These are phyloP conservation scores for Venturia canescens DNA, from an alignment of 1,140 invertebrate species.

Conservation along the genomic window DNA sequence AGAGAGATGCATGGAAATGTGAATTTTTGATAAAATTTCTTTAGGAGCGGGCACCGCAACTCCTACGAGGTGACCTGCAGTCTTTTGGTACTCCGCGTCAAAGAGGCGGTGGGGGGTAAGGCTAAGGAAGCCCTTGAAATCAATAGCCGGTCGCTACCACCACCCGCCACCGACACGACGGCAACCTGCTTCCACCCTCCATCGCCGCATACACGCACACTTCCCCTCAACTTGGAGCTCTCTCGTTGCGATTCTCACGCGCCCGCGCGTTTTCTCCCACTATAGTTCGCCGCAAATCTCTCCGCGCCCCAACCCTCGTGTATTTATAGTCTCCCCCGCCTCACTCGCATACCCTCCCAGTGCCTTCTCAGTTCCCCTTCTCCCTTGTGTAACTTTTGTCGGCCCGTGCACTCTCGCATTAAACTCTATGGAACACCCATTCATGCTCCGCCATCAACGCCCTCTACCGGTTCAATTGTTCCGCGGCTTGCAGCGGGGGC, in stretches of 20 bases:
- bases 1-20: neutral
- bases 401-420: no score
- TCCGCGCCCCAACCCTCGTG: no score
- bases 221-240: slow-evolving; percentile 56
- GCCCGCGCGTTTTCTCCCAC: no score
- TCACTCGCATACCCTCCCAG: no score
- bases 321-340: no score
- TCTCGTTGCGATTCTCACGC: neutral
- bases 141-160: slow-evolving; percentile 75
- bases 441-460: no score
- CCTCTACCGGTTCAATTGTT: no score
- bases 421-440: no score
- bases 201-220: slow-evolving; percentile 53
- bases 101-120: slow-evolving; percentile 57
- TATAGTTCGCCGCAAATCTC: no score
- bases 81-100: slow-evolving; percentile 65
- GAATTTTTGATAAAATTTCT: slow-evolving; percentile 19
- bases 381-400: no score
- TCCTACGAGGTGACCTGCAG: slow-evolving; percentile 67
- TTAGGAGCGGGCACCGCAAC: slow-evolving; percentile 59
- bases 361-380: no score
- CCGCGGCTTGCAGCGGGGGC: no score
- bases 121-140: slow-evolving; percentile 77
- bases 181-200: slow-evolving; percentile 63
- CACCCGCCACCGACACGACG: slow-evolving; percentile 62